Base-by-base conservation (phyloP, 1,140 invertebrate genomes). In the Diuraphis noxia region DNA sequence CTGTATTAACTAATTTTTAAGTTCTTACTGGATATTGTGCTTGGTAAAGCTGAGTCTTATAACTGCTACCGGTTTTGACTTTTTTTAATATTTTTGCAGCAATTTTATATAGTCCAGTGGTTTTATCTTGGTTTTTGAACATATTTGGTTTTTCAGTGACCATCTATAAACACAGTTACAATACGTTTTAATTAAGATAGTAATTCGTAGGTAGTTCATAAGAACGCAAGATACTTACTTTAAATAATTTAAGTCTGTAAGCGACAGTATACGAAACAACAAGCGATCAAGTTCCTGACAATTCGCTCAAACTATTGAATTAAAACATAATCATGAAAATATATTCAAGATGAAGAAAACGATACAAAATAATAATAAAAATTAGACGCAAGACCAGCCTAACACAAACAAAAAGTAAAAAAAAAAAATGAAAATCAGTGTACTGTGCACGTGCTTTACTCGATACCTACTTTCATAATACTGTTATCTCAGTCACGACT, bases 81-180 rank as follows among this genome's bases (percentile, higher is more conserved):
- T 95, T 93, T 93, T 95, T 95, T 43, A 96, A 94, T 91, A 97
- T 95, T 93, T 95, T 95, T 4, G 96, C 95, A 38, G 96, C 95
- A 92, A 95, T 93, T 94, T 96, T 97, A 93, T 97, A 98, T 93
- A 97, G 94, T 93, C 95, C 95, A 79, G 97, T 97, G 92, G 97
- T 89, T 85, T 91, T 92, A 36, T 89, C n/a, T 0, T 79, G 36
- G 23, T 63, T 38, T 56, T 84, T 89, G 17, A 63, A n/a, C 23
- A 38, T 56, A 0, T 23, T 36, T 81, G 72, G 25, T 49, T 43
- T 19, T 38, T 17, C 49, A 7, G 13, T 36, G 23, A 49, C 21
- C 72, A 90, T 81, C 88, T 90, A 30, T 9, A 21, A n/a, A 36
- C 19, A 36, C 43, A 77, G 25, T 41, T 13, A 77, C 52, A 63